Conservation (phyloP, 2,797 vertebrate species). For the Sardinella longiceps region DNA sequence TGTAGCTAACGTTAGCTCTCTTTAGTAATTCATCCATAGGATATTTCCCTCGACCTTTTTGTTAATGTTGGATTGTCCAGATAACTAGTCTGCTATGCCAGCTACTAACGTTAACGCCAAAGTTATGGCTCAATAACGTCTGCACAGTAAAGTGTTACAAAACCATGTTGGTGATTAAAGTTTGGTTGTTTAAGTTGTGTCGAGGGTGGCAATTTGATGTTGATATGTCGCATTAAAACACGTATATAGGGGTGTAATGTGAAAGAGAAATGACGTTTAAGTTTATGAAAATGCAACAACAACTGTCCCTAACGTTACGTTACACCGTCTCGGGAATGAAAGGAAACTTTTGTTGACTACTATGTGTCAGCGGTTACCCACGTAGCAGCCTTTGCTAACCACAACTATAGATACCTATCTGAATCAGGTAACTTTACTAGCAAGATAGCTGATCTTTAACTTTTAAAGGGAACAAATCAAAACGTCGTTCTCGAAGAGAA, state of each 20-base stretch:
- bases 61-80: not conserved
- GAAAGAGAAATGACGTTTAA: not conserved
- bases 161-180: not conserved
- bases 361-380: not conserved
- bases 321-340: not conserved
- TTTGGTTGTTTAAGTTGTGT: not conserved
- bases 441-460: not conserved
- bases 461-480: not conserved
- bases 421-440: not conserved
- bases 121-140: not conserved
- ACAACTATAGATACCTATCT: not conserved
- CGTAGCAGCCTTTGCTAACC: not conserved
- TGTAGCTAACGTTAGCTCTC: not conserved
- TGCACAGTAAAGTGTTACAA: not conserved
- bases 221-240: not conserved
- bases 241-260: not conserved
- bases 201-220: not conserved
- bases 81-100: not conserved
- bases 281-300: not conserved
- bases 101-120: not conserved
- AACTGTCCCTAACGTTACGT: not conserved
- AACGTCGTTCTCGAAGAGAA: not conserved
- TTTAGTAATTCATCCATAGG: not conserved
- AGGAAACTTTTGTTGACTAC: conserved; percentile 15
- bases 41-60: not conserved